phyloP scores from a whole-genome alignment of 2,113 vertebrate species.

The Pelecanus crispus region DNA sequence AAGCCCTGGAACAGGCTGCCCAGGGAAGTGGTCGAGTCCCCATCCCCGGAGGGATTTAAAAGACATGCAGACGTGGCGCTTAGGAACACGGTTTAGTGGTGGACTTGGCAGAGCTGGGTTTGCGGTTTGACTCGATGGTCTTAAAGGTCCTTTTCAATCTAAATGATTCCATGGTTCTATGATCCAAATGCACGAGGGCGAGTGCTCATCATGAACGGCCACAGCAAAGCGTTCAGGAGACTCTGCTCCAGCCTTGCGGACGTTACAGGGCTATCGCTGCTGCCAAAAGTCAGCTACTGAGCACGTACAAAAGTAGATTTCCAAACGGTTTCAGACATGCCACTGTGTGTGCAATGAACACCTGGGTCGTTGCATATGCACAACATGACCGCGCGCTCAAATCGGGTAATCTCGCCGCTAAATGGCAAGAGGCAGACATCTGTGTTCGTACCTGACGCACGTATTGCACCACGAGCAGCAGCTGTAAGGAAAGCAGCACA shows the following conservation, averaged over 20 bases:
- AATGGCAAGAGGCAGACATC: background rate
- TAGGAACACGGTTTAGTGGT: too few species aligned
- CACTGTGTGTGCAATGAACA: accelerated
- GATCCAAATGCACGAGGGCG: accelerated
- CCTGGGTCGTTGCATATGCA: accelerated
- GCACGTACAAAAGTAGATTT: accelerated
- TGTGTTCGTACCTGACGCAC: accelerated
- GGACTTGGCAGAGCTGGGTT: too few species aligned
- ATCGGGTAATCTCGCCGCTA: accelerated
- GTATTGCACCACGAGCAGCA: accelerated
- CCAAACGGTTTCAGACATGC: background rate
- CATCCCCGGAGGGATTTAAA: too few species aligned
- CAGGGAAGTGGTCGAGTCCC: too few species aligned
- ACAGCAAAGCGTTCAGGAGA: accelerated
- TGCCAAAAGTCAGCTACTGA: background rate
- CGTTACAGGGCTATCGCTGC: background rate
- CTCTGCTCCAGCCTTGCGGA: accelerated
- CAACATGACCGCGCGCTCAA: accelerated
- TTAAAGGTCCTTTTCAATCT: too few species aligned
- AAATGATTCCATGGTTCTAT: too few species aligned
- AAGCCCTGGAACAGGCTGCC: too few species aligned
- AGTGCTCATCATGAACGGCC: accelerated
- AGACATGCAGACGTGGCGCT: too few species aligned
- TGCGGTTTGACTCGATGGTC: too few species aligned
- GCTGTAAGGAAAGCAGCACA: background rate